phyloP scores from a whole-genome alignment of 2,797 vertebrate species.

The Oophaga sylvatica region DNA sequence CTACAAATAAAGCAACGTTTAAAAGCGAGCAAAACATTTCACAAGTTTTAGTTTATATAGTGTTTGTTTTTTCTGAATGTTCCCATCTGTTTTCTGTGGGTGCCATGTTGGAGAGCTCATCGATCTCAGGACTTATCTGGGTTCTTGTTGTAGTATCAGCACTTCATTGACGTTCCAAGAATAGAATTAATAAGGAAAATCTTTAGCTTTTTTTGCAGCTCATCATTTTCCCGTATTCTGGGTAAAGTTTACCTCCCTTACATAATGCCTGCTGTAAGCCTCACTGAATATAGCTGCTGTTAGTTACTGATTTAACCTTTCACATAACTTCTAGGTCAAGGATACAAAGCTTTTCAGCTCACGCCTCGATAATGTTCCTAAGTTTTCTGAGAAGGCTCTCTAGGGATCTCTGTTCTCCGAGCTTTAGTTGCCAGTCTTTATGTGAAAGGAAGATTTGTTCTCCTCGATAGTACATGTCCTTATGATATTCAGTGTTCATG shows the following conservation, averaged over 20 bases:
- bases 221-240: background rate
- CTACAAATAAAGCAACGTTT: too few relatives aligned
- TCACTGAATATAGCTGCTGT: background rate
- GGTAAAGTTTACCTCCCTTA: background rate
- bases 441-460: background rate
- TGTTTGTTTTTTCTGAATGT: too few relatives aligned
- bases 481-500: too few relatives aligned
- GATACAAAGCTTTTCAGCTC: background rate
- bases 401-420: background rate
- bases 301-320: background rate
- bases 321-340: background rate
- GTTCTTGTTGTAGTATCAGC: background rate
- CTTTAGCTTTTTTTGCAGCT: background rate
- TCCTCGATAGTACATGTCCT: background rate
- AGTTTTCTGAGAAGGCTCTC: slow-evolving; percentile 66
- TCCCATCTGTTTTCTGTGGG: too few relatives aligned
- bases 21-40: too few relatives aligned
- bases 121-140: too few relatives aligned
- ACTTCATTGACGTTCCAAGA: background rate
- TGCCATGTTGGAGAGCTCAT: too few relatives aligned
- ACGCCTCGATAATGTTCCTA: background rate
- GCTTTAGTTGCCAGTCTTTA: background rate
- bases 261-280: background rate
- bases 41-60: too few relatives aligned
- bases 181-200: background rate